A percentile compares a stretch with the other conserved stretches of the same genome.
phyloP scores from a whole-genome alignment of 1,140 invertebrate species.

The Drosophila chauvacae region DNA sequence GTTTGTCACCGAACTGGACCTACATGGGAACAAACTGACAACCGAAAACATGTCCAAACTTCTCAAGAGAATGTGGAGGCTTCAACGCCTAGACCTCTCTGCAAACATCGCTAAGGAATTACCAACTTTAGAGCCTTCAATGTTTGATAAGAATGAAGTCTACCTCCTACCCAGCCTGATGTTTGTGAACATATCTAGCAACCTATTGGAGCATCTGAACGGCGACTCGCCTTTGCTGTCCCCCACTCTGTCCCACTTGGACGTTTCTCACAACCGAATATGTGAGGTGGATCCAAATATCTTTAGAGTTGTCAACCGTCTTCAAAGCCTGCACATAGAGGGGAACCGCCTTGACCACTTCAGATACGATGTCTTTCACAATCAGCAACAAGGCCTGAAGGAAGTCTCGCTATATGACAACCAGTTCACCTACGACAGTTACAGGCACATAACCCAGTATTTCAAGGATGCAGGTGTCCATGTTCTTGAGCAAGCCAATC shows the following conservation, averaged over 20 bases:
- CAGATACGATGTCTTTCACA: neutral
- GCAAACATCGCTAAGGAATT: conserved; percentile 49
- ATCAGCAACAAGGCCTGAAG: neutral
- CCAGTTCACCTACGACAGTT: neutral
- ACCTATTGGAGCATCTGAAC: neutral
- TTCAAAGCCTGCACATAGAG: neutral
- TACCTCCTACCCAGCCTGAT: neutral
- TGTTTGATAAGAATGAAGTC: neutral
- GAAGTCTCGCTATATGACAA: neutral
- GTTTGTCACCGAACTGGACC: conserved; percentile 54
- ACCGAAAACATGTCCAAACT: conserved; percentile 10
- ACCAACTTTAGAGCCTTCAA: neutral
- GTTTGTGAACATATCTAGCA: neutral
- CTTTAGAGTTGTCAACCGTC: neutral
- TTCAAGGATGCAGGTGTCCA: neutral
- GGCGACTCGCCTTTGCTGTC: neutral
- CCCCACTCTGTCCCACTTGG: neutral
- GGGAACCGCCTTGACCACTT: neutral
- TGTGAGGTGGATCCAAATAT: conserved; percentile 3
- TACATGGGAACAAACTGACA: conserved; percentile 55
- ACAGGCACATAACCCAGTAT: neutral
- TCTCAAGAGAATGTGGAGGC: conserved; percentile 67
- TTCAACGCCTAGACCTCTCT: conserved; percentile 63
- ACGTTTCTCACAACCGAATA: neutral
- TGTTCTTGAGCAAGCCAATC: neutral